These are phyloP conservation scores for Acanthochromis polyacanthus DNA, from an alignment of 2,113 vertebrate species.

Conservation along the genomic window DNA sequence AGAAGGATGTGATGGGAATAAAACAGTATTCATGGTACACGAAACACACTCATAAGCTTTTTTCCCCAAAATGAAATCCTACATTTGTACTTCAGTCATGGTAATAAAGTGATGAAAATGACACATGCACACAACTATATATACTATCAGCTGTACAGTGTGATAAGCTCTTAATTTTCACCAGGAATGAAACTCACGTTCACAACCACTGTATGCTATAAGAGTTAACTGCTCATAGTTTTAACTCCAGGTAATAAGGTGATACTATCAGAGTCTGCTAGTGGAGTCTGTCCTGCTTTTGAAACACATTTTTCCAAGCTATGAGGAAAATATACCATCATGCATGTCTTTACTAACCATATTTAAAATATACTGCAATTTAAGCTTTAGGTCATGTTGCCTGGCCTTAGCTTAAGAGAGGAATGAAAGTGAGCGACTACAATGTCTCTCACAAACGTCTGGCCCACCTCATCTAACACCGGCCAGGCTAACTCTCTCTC, in stretches of 20 bases:
- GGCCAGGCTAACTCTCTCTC: constrained; percentile 31
- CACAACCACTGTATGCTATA: constrained; percentile 3
- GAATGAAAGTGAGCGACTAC: constrained; percentile 9
- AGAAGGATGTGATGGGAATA: constrained; percentile 26
- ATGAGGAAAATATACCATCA: not conserved
- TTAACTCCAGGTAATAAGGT: not conserved
- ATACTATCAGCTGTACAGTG: not conserved
- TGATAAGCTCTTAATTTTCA: constrained; percentile 32
- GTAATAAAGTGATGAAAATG: not conserved
- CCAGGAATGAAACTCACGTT: constrained; percentile 13
- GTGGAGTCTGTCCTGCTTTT: not conserved
- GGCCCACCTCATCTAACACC: constrained; percentile 35
- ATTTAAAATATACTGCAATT: not conserved
- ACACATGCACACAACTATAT: not conserved
- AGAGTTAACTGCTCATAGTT: constrained; percentile 18
- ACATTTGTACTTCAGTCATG: constrained; percentile 1
- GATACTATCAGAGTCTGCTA: not conserved
- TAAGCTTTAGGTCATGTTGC: not conserved
- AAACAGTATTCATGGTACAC: constrained; percentile 19
- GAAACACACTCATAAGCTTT: constrained; percentile 26
- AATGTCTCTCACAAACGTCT: constrained; percentile 32
- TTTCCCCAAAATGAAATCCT: constrained; percentile 15
- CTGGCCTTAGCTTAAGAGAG: not conserved
- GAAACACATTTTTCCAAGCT: not conserved
- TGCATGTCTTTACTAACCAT: not conserved